phyloP scores from a whole-genome alignment of 92 coral and sea anemone genomes.

The Epizoanthus scotinus region DNA sequence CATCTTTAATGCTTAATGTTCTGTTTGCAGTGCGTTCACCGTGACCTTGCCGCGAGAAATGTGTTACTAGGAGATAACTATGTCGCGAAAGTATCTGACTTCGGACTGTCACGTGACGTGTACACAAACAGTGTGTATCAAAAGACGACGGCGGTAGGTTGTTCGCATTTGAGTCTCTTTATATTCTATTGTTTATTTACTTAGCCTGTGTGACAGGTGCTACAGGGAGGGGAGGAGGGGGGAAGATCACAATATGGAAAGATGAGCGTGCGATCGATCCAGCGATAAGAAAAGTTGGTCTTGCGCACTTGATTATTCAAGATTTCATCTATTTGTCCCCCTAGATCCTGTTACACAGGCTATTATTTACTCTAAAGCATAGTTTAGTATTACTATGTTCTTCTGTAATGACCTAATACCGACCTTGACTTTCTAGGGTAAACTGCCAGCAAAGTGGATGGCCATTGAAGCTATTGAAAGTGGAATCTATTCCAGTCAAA shows the following conservation, averaged over 20 bases:
- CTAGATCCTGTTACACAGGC: too few relatives aligned
- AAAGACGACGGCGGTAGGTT: constrained; percentile 40
- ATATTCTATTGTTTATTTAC: too few relatives aligned
- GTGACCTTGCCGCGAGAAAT: constrained; percentile 61
- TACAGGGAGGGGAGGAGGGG: too few relatives aligned
- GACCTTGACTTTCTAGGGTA: constrained; percentile 63
- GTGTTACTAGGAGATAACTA: constrained; percentile 50
- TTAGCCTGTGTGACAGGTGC: too few relatives aligned
- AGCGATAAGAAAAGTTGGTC: too few relatives aligned
- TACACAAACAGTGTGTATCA: constrained; percentile 55
- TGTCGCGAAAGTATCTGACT: constrained; percentile 63
- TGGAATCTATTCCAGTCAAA: constrained; percentile 78
- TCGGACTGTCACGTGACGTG: constrained; percentile 60
- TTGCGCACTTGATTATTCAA: too few relatives aligned
- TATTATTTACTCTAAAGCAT: too few relatives aligned
- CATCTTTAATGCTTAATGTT: not conserved
- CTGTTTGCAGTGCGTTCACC: constrained; percentile 49
- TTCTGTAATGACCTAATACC: not conserved
- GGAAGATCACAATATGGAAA: too few relatives aligned
- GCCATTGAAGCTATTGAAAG: constrained; percentile 81
- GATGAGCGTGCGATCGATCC: too few relatives aligned
- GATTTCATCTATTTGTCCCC: too few relatives aligned
- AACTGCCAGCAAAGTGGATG: constrained; percentile 95
- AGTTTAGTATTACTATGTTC: not conserved
- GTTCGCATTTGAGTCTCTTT: too few relatives aligned